Evolutionary conservation across 2,113 vertebrate genomes (phyloP).

Genomic region (Potamarius usumacintae): DNA sequence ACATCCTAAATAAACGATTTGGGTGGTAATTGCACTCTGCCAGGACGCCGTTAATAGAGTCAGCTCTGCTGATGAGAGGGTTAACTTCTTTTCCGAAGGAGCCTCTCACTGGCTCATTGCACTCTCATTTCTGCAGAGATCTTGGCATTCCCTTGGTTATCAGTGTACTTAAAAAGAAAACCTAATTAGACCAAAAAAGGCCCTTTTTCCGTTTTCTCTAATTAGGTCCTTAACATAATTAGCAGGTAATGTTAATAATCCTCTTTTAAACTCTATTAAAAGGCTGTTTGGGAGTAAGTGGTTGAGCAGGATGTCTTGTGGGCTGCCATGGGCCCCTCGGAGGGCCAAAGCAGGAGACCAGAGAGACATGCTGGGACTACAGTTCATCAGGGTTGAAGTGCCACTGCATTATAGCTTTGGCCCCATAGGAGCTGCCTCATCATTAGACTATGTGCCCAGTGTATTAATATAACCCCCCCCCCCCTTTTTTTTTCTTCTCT

Average conservation of each 20-base stretch:
- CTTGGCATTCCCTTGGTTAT: constrained; percentile 79
- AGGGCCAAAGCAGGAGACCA: constrained; percentile 62
- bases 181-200: constrained; percentile 87
- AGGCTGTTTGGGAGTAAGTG: constrained; percentile 83
- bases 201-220: constrained; percentile 83
- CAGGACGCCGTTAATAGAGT: constrained; percentile 75
- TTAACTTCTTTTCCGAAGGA: constrained; percentile 77
- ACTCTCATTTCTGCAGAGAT: constrained; percentile 78
- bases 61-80: constrained; percentile 74
- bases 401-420: constrained; percentile 62
- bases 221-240: constrained; percentile 98
- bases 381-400: constrained; percentile 68
- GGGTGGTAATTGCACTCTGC: constrained; percentile 77
- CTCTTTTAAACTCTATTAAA: constrained; percentile 96
- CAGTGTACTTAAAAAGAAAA: constrained; percentile 84
- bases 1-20: constrained; percentile 79
- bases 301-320: constrained; percentile 78
- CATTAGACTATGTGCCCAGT: constrained; percentile 42
- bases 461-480: constrained; percentile 51
- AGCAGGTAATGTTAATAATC: constrained; percentile 97
- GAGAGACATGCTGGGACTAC: constrained; percentile 66
- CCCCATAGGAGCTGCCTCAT: constrained; percentile 61
- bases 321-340: constrained; percentile 65
- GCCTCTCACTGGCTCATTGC: constrained; percentile 77
- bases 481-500: background rate